Evolutionary conservation across 2,113 vertebrate species (phyloP).

Genomic region (Andinoacara biseriatus): DNA sequence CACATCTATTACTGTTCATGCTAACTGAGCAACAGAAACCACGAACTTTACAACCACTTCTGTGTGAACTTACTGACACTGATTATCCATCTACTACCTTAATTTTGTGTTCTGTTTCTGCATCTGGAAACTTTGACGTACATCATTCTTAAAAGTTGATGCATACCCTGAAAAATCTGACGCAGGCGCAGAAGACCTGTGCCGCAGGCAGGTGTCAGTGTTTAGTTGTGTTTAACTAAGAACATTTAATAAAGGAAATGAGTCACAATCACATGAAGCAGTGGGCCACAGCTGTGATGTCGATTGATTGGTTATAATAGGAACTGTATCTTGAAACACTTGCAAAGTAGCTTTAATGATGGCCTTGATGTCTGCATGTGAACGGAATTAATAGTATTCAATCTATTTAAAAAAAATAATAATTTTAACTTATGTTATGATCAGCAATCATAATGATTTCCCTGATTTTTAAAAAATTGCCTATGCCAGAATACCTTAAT

Average conservation of each 20-base stretch:
- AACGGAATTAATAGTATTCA: not conserved
- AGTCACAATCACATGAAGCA: too few species aligned
- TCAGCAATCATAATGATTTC: too few species aligned
- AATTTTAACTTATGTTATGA: too few species aligned
- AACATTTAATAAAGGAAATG: too few species aligned
- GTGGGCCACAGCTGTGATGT: too few species aligned
- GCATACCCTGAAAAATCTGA: not conserved
- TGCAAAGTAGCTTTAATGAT: not conserved
- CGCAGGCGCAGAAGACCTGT: too few species aligned
- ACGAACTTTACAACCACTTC: not conserved
- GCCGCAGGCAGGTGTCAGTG: too few species aligned
- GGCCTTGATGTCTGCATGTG: too few species aligned
- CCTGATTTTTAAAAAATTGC: too few species aligned
- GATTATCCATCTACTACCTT: not conserved
- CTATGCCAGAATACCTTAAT: too few species aligned
- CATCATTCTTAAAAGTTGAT: not conserved
- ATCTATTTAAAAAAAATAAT: not conserved
- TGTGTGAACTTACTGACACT: not conserved
- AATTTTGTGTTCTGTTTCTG: not conserved
- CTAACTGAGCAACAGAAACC: not conserved
- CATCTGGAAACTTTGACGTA: not conserved
- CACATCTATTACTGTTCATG: not conserved
- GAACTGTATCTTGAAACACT: not conserved
- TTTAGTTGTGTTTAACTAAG: too few species aligned
- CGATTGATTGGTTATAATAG: accelerated